Base-by-base conservation (phyloP, 2,888 invertebrate species). In the Silvanus unidentatus region DNA sequence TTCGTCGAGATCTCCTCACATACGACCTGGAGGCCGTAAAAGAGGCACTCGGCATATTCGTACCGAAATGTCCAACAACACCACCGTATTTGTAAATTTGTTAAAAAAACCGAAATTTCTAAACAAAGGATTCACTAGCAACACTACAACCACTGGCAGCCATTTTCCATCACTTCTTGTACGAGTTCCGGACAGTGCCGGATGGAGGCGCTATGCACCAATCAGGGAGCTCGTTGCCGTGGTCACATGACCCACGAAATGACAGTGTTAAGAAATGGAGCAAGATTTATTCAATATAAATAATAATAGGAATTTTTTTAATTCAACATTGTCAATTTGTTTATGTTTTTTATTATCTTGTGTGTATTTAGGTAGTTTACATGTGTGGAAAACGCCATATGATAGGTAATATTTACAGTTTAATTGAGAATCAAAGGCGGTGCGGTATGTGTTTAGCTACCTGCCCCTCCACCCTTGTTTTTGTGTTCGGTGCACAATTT, bases 31-130 rank as follows among this genome's bases (percentile, higher is more conserved):
- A 88, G 76, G 90, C 88, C 73, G 89, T 88, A 77, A 91, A 90
- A 74, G 91, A 91, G 78, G 91, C 91, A 82, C 91, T 91, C 81
- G 91, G 92, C 92, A 92, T 89, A 77, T 82, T 87, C 74, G 75
- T n/a, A 57, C 55, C 63, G 58, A 64, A 58, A 60, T 62, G 60
- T 63, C 65, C 65, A 57, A 59, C 57, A 58, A 62, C 63, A 44
- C 49, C 5, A 32, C 32, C n/a, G 32, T 12, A 5, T 32, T n/a
- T n/a, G 32, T 32, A 5, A 3, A 32, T 8, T 32, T 32, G 32
- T 3, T 12, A 32, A 32, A n/a, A 32, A n/a, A 28, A 8, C 8
- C 32, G 3, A n/a, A 73, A 73, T 74, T 73, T 70, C 81, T 83
- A 85, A 84, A 86, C 85, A 86, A 86, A 86, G 85, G 81, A 85